Evolutionary conservation across 2,113 vertebrate species (phyloP).

Genomic region (Silurus asotus): DNA sequence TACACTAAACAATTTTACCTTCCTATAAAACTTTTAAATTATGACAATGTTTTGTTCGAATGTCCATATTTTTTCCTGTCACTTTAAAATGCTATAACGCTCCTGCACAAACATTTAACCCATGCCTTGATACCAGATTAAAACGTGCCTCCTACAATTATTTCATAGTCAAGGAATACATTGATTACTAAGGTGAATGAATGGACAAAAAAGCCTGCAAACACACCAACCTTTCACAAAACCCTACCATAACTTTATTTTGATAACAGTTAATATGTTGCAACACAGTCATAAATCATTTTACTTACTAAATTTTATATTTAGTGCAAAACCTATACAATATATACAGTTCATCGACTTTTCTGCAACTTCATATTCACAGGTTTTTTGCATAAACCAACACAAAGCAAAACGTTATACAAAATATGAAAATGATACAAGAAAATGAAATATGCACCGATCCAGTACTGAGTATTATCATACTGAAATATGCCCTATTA

Average conservation of each 20-base stretch:
- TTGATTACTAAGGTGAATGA: not conserved
- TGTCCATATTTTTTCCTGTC: too few species aligned
- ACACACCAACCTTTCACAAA: not conserved
- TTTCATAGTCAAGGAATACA: not conserved
- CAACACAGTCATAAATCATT: conserved; percentile 10
- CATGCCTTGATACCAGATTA: not conserved
- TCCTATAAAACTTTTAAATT: too few species aligned
- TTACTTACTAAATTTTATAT: conserved; percentile 20
- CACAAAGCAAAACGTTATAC: not conserved
- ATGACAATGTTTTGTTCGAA: too few species aligned
- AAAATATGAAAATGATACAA: not conserved
- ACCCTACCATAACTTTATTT: conserved; percentile 1
- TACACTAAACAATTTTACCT: too few species aligned
- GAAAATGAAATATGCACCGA: not conserved
- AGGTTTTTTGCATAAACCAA: conserved; percentile 2
- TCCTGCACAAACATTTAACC: too few species aligned
- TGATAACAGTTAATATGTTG: not conserved
- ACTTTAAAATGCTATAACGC: too few species aligned
- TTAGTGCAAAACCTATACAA: conserved; percentile 54
- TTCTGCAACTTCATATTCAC: not conserved
- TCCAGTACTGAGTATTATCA: not conserved
- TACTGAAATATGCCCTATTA: not conserved
- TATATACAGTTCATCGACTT: conserved; percentile 38
- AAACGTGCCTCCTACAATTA: not conserved
- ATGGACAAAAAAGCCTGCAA: not conserved